phyloP scores from a whole-genome alignment of 2,113 vertebrate genomes.

The Acrocephalus arundinaceus region DNA sequence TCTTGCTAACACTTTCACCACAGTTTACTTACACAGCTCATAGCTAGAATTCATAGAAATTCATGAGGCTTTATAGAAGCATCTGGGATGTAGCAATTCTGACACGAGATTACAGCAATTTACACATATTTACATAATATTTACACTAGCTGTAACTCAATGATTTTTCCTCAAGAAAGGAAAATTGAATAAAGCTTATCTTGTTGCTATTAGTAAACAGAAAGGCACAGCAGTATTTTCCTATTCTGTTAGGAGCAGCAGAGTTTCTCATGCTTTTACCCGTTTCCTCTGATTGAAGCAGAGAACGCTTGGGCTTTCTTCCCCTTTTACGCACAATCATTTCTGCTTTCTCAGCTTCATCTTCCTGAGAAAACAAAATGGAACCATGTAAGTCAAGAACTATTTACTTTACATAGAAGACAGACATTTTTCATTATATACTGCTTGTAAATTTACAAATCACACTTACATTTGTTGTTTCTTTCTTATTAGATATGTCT shows the following conservation, averaged over 20 bases:
- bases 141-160: conserved; percentile 55
- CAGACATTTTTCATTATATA: not conserved
- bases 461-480: conserved; percentile 70
- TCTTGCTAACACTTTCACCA: conserved; percentile 70
- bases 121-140: conserved; percentile 72
- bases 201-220: conserved; percentile 32
- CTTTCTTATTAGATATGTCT: conserved; percentile 62
- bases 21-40: conserved; percentile 74
- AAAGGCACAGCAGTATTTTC: conserved; percentile 11
- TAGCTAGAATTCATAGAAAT: conserved; percentile 67
- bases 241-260: not conserved
- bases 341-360: conserved; percentile 56
- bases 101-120: conserved; percentile 75
- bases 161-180: conserved; percentile 51
- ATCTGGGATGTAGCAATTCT: conserved; percentile 76
- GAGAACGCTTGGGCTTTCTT: conserved; percentile 70
- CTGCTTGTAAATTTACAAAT: not conserved
- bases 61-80: conserved; percentile 62
- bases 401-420: not conserved
- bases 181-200: conserved; percentile 46
- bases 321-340: conserved; percentile 66
- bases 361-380: conserved; percentile 55
- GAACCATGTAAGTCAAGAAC: not conserved
- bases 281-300: conserved; percentile 71
- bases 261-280: conserved; percentile 71